phyloP scores from a whole-genome alignment of 2,113 vertebrate species.

The Helogale parvula region DNA sequence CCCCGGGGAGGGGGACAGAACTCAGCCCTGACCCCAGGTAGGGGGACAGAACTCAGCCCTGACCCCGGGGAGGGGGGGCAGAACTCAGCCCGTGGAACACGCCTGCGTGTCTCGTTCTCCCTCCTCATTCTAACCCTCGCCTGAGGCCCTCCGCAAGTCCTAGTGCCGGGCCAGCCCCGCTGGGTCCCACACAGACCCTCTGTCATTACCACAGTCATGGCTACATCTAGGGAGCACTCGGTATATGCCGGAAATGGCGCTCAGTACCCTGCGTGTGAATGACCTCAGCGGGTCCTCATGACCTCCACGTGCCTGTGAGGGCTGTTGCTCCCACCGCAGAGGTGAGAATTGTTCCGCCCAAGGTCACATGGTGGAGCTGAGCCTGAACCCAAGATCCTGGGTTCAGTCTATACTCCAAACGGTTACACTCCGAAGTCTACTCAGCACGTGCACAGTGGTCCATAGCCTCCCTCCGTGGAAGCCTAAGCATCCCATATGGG shows the following conservation, averaged over 20 bases:
- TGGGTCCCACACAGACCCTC: background rate
- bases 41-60: background rate
- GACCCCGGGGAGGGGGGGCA: no score
- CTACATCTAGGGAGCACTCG: accelerated
- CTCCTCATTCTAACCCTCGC: background rate
- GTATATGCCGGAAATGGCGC: background rate
- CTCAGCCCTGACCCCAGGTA: background rate
- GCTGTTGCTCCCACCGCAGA: no score
- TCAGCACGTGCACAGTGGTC: accelerated
- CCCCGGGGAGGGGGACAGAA: no score
- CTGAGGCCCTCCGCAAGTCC: accelerated
- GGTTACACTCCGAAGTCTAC: no score
- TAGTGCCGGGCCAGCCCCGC: no score
- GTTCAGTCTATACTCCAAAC: background rate
- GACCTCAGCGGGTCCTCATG: accelerated
- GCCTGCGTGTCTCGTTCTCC: background rate
- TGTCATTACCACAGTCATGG: background rate
- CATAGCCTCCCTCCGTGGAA: background rate
- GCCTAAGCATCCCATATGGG: background rate
- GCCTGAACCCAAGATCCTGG: background rate
- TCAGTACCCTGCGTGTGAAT: background rate
- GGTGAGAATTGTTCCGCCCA: background rate
- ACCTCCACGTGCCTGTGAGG: accelerated
- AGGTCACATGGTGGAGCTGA: background rate
- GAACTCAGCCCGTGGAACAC: background rate